These are phyloP conservation scores for Limnephilus lunatus DNA, from an alignment of 2,888 invertebrate species.

Conservation along the genomic window DNA sequence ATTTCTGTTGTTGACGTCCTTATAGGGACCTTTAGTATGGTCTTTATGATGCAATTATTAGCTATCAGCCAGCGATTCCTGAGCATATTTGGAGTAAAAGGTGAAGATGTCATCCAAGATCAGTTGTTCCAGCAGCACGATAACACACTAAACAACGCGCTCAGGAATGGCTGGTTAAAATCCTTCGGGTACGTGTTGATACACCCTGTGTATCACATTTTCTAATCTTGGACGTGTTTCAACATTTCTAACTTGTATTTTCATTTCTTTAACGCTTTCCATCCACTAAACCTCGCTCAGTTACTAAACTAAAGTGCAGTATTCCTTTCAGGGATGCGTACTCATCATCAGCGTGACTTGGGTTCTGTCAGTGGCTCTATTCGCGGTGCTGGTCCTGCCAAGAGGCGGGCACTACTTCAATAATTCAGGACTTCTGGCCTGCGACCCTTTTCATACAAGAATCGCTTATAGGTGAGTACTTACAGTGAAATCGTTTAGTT, in stretches of 20 bases:
- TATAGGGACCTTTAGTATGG: no score
- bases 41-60: no score
- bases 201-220: no score
- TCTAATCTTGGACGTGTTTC: no score
- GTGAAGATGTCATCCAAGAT: no score
- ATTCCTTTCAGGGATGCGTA: constrained; percentile 86
- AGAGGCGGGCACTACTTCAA: constrained; percentile 93
- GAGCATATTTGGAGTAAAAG: no score
- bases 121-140: no score
- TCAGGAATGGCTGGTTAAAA: no score
- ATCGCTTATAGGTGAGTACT: constrained; percentile 78
- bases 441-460: constrained; percentile 91
- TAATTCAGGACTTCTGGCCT: constrained; percentile 89
- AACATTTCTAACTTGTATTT: neutral
- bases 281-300: constrained; percentile 8
- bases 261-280: neutral
- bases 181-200: no score
- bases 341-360: constrained; percentile 90
- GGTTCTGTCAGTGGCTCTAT: constrained; percentile 90
- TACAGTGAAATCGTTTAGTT: neutral
- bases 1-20: no score
- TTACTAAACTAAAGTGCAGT: constrained; percentile 31
- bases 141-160: no score
- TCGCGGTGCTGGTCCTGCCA: constrained; percentile 89
- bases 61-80: no score